phyloP scores from a whole-genome alignment of 2,888 invertebrate genomes.

The Dioctria rufipes region DNA sequence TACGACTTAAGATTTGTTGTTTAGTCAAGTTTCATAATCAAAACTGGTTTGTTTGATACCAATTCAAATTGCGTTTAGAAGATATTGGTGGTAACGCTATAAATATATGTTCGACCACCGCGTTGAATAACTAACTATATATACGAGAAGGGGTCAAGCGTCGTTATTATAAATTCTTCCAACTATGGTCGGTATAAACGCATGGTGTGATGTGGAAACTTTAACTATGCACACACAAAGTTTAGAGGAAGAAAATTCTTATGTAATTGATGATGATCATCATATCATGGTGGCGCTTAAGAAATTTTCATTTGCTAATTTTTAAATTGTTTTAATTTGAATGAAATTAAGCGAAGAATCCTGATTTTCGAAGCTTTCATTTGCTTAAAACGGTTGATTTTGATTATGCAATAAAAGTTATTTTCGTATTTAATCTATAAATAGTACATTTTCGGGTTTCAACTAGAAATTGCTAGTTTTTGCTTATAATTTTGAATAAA shows the following conservation, averaged over 20 bases:
- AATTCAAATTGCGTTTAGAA: slow-evolving; percentile 5
- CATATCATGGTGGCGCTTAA: neutral
- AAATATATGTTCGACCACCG: neutral
- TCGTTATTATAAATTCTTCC: neutral
- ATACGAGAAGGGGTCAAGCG: neutral
- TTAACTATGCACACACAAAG: neutral
- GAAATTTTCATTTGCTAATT: neutral
- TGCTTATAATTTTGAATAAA: no score
- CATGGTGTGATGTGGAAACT: neutral
- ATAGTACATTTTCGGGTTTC: no score
- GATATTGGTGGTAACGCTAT: neutral
- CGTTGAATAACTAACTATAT: neutral
- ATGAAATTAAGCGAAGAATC: no score
- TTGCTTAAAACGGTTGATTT: no score
- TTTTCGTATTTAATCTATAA: no score
- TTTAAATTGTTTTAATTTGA: no score
- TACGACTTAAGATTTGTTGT: neutral
- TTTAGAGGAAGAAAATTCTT: slow-evolving; percentile 1
- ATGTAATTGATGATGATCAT: neutral
- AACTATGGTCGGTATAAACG: neutral
- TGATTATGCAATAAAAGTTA: no score
- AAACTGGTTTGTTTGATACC: slow-evolving; percentile 15
- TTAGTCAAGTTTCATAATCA: slow-evolving; percentile 9
- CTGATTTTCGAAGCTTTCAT: no score
- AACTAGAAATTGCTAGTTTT: no score